phyloP scores from a whole-genome alignment of 2,113 vertebrate genomes.

The Microcebus lehilahytsara region DNA sequence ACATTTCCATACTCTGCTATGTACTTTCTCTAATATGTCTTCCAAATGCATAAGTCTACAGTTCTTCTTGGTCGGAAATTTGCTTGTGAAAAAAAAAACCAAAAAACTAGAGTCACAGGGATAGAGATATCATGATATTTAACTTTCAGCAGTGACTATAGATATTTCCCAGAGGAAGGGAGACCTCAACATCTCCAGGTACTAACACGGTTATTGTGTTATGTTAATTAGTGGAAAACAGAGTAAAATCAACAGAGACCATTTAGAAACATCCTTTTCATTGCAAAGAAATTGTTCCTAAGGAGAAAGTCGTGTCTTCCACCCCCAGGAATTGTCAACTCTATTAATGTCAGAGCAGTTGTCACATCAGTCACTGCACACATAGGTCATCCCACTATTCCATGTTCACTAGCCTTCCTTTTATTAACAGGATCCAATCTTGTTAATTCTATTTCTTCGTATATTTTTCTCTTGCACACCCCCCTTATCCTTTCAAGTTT shows the following conservation, averaged over 20 bases:
- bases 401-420: not conserved
- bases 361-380: not conserved
- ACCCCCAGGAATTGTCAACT: not conserved
- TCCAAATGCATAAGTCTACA: not conserved
- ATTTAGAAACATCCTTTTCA: not conserved
- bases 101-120: not conserved
- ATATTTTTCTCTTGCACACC: not conserved
- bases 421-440: not conserved
- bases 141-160: not conserved
- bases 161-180: not conserved
- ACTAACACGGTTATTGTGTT: not conserved
- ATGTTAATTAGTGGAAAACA: not conserved
- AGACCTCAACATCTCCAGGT: not conserved
- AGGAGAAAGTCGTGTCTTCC: not conserved
- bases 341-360: not conserved
- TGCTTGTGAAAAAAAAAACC: not conserved
- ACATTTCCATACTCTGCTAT: not conserved
- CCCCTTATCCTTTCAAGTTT: not conserved
- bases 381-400: rapidly evolving
- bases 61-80: not conserved
- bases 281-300: not conserved
- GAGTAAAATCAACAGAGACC: not conserved
- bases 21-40: not conserved
- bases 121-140: not conserved
- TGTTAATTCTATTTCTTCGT: not conserved